Evolutionary conservation across 2,888 invertebrate genomes (phyloP), one percentile per base, ranked within the genome.

Genomic region (Cepaea hortensis): DNA sequence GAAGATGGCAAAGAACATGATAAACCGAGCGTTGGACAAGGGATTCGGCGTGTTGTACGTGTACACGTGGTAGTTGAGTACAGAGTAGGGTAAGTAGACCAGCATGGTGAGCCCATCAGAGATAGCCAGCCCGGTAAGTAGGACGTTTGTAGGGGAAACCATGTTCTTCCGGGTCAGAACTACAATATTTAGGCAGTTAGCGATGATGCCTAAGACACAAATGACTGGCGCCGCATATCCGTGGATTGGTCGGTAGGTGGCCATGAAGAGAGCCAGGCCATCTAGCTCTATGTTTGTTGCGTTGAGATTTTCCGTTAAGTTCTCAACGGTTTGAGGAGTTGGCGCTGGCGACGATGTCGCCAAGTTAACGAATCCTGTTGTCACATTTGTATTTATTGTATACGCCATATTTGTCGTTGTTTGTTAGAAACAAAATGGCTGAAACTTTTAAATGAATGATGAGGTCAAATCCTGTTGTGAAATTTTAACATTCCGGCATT

Each of bases 141-240:
- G 98, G 81, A 97, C 96, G 95, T 98, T 98, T 62, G 98, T 98
- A 1, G 98, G 97, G 86, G 97, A 97, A 23, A 94, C 91, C 98
- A 98, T 98, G 94, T 98, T 98, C 62, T 97, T 96, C 20, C 97
- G 96, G 0, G 98, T 97, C 86, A 99, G 95, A 11, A 99, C 98
- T 70, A 97, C 96, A 88, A 98, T 97, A 95, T 98, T 98, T 90
- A 98, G 95, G 35, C 97, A 96, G 94, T 98, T 98, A 87, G 98
- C 97, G 65, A 98, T 96, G 62, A 97, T 97, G 83, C 98, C 98
- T 93, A 98, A 97, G 84, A 97, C 95, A 95, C 98, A 98, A 89
- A 98, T 97, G 83, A 97, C 95, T 62, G 98, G 95, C 85, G 97
- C 97, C 82, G 97, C 96, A 94, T 97, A 97, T 73, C 98, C 98